phyloP scores from a whole-genome alignment of 2,113 vertebrate species.

The Pygoscelis antarcticus region DNA sequence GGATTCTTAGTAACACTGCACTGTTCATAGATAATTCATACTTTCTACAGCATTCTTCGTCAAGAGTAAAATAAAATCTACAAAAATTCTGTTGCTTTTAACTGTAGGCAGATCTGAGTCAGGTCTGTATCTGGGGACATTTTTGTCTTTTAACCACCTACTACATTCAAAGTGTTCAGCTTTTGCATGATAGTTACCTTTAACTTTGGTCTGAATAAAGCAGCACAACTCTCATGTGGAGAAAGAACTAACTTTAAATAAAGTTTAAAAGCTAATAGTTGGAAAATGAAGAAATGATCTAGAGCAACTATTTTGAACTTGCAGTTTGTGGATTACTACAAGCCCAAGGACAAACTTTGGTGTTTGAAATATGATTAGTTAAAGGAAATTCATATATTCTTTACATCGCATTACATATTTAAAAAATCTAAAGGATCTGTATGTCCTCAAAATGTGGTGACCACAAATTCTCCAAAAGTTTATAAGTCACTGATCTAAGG shows the following conservation, averaged over 20 bases:
- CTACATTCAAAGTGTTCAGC: not conserved
- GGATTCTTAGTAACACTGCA: not conserved
- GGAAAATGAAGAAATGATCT: not conserved
- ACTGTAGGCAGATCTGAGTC: not conserved
- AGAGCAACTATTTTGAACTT: not conserved
- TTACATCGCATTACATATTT: not conserved
- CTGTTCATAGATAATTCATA: not conserved
- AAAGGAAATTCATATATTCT: not conserved
- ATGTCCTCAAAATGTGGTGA: not conserved
- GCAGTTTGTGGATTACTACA: not conserved
- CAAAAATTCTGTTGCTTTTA: not conserved
- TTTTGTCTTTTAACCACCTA: not conserved
- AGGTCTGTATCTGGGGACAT: not conserved
- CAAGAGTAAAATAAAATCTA: not conserved
- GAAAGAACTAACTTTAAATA: not conserved
- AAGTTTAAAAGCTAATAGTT: not conserved
- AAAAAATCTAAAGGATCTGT: not conserved
- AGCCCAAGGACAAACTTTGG: not conserved
- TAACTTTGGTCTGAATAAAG: not conserved
- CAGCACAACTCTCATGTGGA: not conserved
- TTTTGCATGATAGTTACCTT: not conserved
- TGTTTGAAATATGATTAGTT: not conserved
- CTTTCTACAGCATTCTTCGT: not conserved
- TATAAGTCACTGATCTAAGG: not conserved
- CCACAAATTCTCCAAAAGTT: not conserved